phyloP scores from a whole-genome alignment of 2,888 invertebrate genomes.

The Acanthosoma haemorrhoidale region DNA sequence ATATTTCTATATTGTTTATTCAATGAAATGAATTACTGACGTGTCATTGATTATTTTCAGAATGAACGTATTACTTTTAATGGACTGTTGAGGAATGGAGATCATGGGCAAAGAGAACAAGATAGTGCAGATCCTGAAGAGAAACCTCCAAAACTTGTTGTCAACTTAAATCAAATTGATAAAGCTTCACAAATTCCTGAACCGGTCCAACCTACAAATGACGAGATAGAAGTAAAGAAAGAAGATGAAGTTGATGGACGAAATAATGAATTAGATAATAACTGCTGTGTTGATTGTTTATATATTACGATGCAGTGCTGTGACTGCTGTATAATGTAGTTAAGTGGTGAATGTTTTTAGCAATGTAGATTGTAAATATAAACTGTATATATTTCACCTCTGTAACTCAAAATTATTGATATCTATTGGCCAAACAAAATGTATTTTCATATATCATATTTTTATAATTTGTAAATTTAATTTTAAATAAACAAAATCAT shows the following conservation, averaged over 20 bases:
- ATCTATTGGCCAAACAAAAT: neutral
- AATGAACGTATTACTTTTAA: neutral
- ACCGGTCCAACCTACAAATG: neutral
- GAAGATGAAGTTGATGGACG: constrained; percentile 11
- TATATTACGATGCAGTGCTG: constrained; percentile 35
- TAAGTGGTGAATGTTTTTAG: constrained; percentile 6
- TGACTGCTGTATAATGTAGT: constrained; percentile 35
- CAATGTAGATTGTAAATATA: neutral
- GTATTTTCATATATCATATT: constrained; percentile 7
- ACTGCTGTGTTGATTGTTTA: constrained; percentile 34
- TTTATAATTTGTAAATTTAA: constrained; percentile 7
- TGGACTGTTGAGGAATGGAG: neutral
- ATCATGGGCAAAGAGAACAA: neutral
- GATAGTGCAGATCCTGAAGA: neutral
- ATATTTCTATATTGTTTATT: no score
- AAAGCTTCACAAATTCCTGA: constrained; percentile 19
- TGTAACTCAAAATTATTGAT: neutral
- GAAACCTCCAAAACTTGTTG: constrained; percentile 15
- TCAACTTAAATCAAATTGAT: constrained; percentile 3
- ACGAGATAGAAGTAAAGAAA: neutral
- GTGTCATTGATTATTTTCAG: neutral
- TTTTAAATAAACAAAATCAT: neutral
- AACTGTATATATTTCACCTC: neutral
- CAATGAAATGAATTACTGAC: neutral
- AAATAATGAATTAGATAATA: constrained; percentile 25